Conservation (phyloP, 2,113 vertebrate genomes). For the Cryptotis parvus region DNA sequence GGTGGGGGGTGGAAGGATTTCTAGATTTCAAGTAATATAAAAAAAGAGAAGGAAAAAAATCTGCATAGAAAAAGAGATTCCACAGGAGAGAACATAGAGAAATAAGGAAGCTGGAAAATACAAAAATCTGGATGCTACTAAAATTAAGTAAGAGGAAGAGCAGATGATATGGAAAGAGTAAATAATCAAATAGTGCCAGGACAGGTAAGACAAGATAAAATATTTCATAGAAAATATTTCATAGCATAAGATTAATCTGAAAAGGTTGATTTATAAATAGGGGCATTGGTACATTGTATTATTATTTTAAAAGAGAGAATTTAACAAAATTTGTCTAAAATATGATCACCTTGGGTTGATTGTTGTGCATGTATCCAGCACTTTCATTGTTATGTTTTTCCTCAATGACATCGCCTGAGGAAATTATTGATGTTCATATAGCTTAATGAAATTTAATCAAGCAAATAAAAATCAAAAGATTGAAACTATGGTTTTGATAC, state of each 20-base stretch:
- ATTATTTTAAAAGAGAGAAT: constrained; percentile 37
- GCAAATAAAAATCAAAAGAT: constrained; percentile 51
- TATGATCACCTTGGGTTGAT: constrained; percentile 45
- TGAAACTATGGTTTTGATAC: constrained; percentile 17
- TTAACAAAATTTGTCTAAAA: constrained; percentile 63
- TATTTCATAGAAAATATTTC: not conserved
- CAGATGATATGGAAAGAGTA: not conserved
- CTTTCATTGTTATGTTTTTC: constrained; percentile 42
- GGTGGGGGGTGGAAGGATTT: not conserved
- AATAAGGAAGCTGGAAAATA: not conserved
- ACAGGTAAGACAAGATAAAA: not conserved
- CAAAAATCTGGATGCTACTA: not conserved
- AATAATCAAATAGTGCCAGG: not conserved
- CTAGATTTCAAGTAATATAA: not conserved
- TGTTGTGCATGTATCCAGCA: constrained; percentile 28
- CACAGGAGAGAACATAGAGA: constrained; percentile 6
- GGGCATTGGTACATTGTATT: not conserved
- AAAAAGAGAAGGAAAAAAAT: not conserved
- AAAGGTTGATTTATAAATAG: constrained; percentile 32
- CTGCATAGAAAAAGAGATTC: not conserved
- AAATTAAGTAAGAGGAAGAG: not conserved
- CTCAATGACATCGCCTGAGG: constrained; percentile 31
- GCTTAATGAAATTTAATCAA: constrained; percentile 68
- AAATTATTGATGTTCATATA: constrained; percentile 58
- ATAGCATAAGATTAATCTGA: not conserved